These are phyloP conservation scores for Eurystomus glaucurus DNA, from an alignment of 2,797 vertebrate species.

Conservation along the genomic window DNA sequence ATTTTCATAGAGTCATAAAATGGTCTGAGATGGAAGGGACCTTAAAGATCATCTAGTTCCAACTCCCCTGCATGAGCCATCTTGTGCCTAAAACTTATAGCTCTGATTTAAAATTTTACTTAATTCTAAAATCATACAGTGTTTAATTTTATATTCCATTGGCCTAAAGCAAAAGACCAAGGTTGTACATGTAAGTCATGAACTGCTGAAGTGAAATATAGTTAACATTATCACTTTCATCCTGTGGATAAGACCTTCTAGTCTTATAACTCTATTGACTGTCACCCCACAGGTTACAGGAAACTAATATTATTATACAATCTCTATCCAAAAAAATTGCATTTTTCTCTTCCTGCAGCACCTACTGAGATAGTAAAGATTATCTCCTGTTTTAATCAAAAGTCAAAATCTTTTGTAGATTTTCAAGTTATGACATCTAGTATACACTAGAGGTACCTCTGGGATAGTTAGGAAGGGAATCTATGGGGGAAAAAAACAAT, in stretches of 20 bases:
- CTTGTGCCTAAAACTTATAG: neutral
- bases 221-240: neutral
- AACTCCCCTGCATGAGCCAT: no score
- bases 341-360: neutral
- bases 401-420: neutral
- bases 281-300: fast-evolving
- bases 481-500: fast-evolving
- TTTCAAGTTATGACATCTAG: neutral
- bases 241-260: neutral
- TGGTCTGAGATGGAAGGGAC: no score
- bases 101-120: neutral
- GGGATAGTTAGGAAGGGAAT: neutral
- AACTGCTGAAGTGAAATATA: neutral
- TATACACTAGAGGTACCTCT: fast-evolving
- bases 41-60: no score
- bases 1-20: neutral
- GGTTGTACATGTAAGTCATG: fast-evolving
- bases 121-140: neutral
- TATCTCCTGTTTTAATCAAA: neutral
- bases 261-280: neutral
- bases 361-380: neutral
- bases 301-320: neutral
- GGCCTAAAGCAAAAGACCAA: neutral
- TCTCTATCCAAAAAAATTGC: fast-evolving
- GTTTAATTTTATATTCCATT: neutral